Base-by-base conservation (phyloP, 2,888 invertebrate genomes). In the Drosophila picticornis region DNA sequence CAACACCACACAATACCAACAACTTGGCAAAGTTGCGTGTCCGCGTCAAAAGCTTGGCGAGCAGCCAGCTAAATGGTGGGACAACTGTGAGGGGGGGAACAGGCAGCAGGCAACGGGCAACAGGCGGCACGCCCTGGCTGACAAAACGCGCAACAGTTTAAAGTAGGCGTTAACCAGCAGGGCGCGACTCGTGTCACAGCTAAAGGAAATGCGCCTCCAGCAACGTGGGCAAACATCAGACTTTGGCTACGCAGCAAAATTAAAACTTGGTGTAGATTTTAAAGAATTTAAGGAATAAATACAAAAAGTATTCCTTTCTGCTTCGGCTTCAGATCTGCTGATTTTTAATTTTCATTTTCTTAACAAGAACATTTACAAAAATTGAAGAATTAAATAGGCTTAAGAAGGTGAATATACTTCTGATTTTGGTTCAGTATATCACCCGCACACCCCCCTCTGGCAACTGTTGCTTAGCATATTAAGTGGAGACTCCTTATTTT, bases 141-240 rank as follows among this genome's bases (percentile, higher is more conserved):
- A 27, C 46, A 36, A 73, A 72, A 71, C 69, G 84, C 87, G 85
- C 89, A 85, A 85, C 85, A 85, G 89, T 89, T 85, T 82, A 82
- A 82, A 80, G 77, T 68, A 72, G 85, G 72, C 80, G 83, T 71
- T 72, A 67, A 52, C 67, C 63, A 60, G 40, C 60, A 53, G 69
- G 71, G 80, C 59, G 87, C 71, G 77, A 74, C 69, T 67, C 75
- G 63, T 80, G 70, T 36, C 52, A 43, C 57, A 36, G 59, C 34
- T 6, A 34, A 38, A 53, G 66, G n/a, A 75, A 75, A 60, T 32
- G n/a, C 51, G 40, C 40, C 31, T 22, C 40, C 43, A 51, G 61
- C 77, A 86, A 71, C 71, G 78, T 80, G 73, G 77, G 69, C 60
- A 64, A 77, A 78, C 78, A 74, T 50, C 58, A 53, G 46, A 59